These are phyloP conservation scores for Drosophila lacicola DNA, from an alignment of 2,888 invertebrate species.

Conservation along the genomic window DNA sequence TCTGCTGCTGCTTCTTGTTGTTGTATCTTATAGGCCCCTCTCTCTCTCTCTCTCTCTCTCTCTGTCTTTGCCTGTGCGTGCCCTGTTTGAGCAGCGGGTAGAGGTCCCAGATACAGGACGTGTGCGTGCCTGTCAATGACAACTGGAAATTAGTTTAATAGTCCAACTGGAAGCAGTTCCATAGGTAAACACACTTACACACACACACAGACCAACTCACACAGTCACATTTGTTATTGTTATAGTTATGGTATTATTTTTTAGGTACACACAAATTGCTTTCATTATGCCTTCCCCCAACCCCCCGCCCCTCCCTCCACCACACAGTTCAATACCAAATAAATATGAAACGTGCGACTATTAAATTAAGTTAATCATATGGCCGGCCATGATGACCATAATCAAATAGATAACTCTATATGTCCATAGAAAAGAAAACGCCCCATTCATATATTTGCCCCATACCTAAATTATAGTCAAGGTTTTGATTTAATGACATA, in stretches of 20 bases:
- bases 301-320: too few species aligned
- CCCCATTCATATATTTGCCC: slow-evolving; percentile 23
- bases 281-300: slow-evolving; percentile 41
- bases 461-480: slow-evolving; percentile 22
- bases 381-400: slow-evolving; percentile 35
- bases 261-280: slow-evolving; percentile 64
- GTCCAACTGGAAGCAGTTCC: slow-evolving; percentile 62
- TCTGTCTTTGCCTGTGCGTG: slow-evolving; percentile 30
- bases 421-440: slow-evolving; percentile 24
- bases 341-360: slow-evolving; percentile 74
- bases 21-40: slow-evolving; percentile 39
- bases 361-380: slow-evolving; percentile 74
- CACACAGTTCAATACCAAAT: slow-evolving; percentile 56
- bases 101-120: slow-evolving; percentile 15
- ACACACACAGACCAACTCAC: slow-evolving; percentile 7
- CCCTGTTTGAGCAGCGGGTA: slow-evolving; percentile 24
- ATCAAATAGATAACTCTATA: slow-evolving; percentile 32
- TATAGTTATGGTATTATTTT: slow-evolving; percentile 71
- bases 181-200: slow-evolving; percentile 51
- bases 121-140: slow-evolving; percentile 76
- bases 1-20: slow-evolving; percentile 13
- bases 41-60: background rate
- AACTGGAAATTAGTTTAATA: slow-evolving; percentile 81
- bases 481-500: slow-evolving; percentile 39
- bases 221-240: slow-evolving; percentile 53